A percentile compares a stretch with the other conserved stretches of the same genome.
phyloP scores from a whole-genome alignment of 2,888 invertebrate genomes.

The Hedychridium roseum region DNA sequence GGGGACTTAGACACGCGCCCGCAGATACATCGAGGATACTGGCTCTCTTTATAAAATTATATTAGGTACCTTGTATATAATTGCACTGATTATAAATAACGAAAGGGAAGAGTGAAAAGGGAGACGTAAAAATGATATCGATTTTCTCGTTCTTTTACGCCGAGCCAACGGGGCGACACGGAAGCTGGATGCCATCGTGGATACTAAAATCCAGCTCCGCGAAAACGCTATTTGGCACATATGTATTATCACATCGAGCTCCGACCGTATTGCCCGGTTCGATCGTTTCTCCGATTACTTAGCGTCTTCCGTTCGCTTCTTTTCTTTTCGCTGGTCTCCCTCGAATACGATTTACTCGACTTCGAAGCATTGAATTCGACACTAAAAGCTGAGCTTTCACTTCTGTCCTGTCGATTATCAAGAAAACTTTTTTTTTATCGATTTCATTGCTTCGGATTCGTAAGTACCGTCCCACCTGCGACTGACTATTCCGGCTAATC shows the following conservation, averaged over 20 bases:
- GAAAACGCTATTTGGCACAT: constrained; percentile 63
- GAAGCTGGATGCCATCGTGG: constrained; percentile 33
- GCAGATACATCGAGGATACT: constrained; percentile 58
- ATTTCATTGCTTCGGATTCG: too few relatives aligned
- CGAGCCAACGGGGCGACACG: constrained; percentile 51
- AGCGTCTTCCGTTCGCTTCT: constrained; percentile 11
- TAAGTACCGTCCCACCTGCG: too few relatives aligned
- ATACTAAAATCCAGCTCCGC: constrained; percentile 40
- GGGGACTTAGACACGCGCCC: constrained; percentile 36
- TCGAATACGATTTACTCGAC: too few relatives aligned
- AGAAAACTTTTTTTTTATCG: neutral
- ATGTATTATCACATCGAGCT: constrained; percentile 61
- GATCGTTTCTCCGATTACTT: constrained; percentile 17
- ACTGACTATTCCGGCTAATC: too few relatives aligned
- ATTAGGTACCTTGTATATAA: constrained; percentile 62
- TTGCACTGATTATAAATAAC: constrained; percentile 62
- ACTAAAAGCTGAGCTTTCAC: too few relatives aligned
- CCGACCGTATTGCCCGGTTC: constrained; percentile 39
- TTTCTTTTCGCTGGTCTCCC: constrained; percentile 16
- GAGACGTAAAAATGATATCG: constrained; percentile 46
- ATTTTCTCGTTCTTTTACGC: constrained; percentile 44
- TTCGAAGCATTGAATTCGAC: too few relatives aligned
- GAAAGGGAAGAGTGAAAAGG: constrained; percentile 41
- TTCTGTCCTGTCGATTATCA: neutral
- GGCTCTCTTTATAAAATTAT: constrained; percentile 63